Conservation (phyloP, 2,797 vertebrate species). For the Chelon auratus region DNA sequence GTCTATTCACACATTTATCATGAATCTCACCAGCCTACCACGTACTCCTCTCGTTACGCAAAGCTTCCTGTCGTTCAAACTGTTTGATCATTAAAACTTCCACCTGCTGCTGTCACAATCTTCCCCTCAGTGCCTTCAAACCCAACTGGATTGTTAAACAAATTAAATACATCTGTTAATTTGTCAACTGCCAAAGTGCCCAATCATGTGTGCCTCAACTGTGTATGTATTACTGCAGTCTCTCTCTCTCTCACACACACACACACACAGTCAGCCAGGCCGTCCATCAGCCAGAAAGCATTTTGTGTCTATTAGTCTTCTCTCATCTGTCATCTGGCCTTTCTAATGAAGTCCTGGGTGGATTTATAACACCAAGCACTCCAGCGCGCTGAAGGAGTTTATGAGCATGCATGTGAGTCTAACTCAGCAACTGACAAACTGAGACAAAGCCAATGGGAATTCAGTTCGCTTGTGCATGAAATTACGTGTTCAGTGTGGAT, state of each 20-base stretch:
- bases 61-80: background rate
- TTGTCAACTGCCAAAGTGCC: conserved; percentile 42
- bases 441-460: conserved; percentile 14
- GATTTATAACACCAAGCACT: conserved; percentile 59
- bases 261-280: conserved; percentile 22
- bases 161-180: conserved; percentile 57
- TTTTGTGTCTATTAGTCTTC: conserved; percentile 73
- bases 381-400: conserved; percentile 20
- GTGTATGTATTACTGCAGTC: conserved; percentile 7
- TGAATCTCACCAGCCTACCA: background rate
- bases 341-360: conserved; percentile 79
- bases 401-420: conserved; percentile 15
- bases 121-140: conserved; percentile 32
- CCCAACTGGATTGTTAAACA: conserved; percentile 20
- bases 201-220: conserved; percentile 37
- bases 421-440: conserved; percentile 4
- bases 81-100: conserved; percentile 20
- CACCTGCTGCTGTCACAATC: background rate
- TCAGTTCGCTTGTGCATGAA: conserved; percentile 17
- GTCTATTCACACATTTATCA: background rate
- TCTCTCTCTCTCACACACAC: background rate
- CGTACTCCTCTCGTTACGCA: background rate
- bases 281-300: conserved; percentile 65
- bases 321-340: conserved; percentile 76
- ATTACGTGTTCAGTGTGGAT: background rate